Evolutionary conservation across 1,140 invertebrate species (phyloP).

Genomic region (Drosophila novamexicana): DNA sequence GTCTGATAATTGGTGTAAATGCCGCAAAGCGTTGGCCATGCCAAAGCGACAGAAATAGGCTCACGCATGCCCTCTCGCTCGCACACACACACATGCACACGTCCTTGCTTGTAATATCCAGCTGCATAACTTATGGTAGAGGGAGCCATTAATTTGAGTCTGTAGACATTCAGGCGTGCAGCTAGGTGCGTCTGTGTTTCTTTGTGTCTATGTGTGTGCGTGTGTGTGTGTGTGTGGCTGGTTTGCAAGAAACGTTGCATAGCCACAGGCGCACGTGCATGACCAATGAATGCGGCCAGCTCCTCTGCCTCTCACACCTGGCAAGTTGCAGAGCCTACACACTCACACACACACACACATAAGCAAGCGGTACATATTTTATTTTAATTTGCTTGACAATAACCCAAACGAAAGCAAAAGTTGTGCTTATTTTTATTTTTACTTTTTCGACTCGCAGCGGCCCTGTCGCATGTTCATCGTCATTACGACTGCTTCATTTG

Average conservation of each 20-base stretch:
- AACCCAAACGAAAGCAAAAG: conserved; percentile 48
- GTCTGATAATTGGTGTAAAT: conserved; percentile 75
- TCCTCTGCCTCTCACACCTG: no score
- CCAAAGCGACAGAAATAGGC: conserved; percentile 23
- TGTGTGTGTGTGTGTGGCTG: not conserved
- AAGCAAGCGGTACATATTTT: conserved; percentile 56
- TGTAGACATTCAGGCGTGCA: conserved; percentile 18
- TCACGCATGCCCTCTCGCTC: not conserved
- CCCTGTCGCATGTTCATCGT: conserved; percentile 32
- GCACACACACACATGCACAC: conserved; percentile 9
- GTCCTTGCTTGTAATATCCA: conserved; percentile 66
- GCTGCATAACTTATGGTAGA: conserved; percentile 77
- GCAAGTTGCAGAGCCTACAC: conserved; percentile 3
- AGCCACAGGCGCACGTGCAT: conserved; percentile 76
- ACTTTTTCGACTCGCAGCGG: not conserved
- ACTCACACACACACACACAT: not conserved
- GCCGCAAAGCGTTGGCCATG: conserved; percentile 60
- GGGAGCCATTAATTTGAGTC: conserved; percentile 74
- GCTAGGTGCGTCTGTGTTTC: not conserved
- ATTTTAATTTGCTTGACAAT: conserved; percentile 79
- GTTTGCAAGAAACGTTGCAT: conserved; percentile 56
- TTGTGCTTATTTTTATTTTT: conserved; percentile 3
- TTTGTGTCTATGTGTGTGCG: not conserved
- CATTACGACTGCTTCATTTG: conserved; percentile 79
- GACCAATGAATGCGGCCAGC: conserved; percentile 36